Base-by-base conservation (phyloP, 2,797 vertebrate species). In the Urocyon cinereoargenteus region DNA sequence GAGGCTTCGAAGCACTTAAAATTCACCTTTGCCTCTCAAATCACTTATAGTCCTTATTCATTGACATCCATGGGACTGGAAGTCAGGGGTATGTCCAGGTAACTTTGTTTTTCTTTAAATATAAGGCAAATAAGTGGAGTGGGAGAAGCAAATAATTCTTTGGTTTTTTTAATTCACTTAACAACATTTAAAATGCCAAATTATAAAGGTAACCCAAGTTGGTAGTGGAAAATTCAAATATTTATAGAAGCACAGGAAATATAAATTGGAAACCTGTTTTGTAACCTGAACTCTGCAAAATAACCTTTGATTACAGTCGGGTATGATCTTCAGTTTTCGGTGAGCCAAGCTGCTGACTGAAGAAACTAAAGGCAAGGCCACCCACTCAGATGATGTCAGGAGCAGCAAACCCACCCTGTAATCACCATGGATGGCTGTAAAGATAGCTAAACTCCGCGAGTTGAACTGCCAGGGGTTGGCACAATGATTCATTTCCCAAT, bases 151-250 rank as follows among this genome's bases (percentile, higher is more conserved):
- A 86, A 83, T 62, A 34, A 70, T 73, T 51, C 22, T 55, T 36
- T 59, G 66, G 31, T 81, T 82, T 70, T 24, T 36, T 64, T 77
- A 79, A 70, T 51, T 61, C 91, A 77, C 84, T 83, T 40, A 75
- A 77, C 85, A 90, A 85, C n/a, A 97, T 4, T 53, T 55, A 84
- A 55, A 40, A 21, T 49, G 64, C 94, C 70, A 75, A 77, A 86
- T 94, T 78, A 82, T 57, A 83, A 91, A 78, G 36, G 16, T 45
- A 90, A 51, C 10, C 45, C 24, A 78, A 11, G 21, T 57, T 86
- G 59, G 68, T n/a, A 75, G 7, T 79, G 34, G 70, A 86, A 62
- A 91, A 51, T 59, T 87, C n/a, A 75, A 40, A 7, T 26, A 84
- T n/a, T 59, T 78, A 64, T 6, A 62, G 64, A 88, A 77, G 36